Percentiles rank a stretch among this genome's conserved stretches.
Conservation (phyloP, 2,113 vertebrate genomes). For the Macrotis lagotis region DNA sequence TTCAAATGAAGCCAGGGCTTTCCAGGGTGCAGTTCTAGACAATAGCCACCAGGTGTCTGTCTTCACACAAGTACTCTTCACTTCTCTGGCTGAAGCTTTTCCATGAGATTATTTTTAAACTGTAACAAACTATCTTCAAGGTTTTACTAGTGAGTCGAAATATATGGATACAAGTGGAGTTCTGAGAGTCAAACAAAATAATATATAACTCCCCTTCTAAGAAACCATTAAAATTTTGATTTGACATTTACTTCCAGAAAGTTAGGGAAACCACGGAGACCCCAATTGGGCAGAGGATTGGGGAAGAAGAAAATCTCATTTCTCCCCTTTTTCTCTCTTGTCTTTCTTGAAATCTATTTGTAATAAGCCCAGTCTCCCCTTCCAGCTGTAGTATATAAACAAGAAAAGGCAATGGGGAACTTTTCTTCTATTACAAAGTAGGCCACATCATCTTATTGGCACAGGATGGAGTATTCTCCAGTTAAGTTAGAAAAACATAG, state of each 20-base stretch:
- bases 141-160: not conserved
- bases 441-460: not conserved
- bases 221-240: not conserved
- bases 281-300: not conserved
- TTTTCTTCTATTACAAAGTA: conserved; percentile 51
- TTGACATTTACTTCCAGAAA: not conserved
- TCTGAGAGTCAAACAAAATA: not conserved
- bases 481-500: conserved; percentile 11
- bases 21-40: conserved; percentile 35
- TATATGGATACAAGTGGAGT: conserved; percentile 6
- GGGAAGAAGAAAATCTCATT: not conserved
- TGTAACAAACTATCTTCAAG: conserved; percentile 10
- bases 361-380: conserved; percentile 26
- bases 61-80: conserved; percentile 62
- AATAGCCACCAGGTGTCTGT: conserved; percentile 52
- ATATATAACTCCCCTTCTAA: not conserved
- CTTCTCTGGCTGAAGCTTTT: not conserved
- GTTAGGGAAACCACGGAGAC: not conserved
- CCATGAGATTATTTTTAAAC: not conserved
- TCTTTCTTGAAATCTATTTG: conserved; percentile 23
- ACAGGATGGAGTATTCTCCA: not conserved
- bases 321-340: not conserved
- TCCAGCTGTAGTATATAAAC: conserved; percentile 29
- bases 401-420: conserved; percentile 30
- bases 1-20: not conserved